These are phyloP conservation scores for Danio tinwini DNA, from an alignment of 2,797 vertebrate species.

Conservation along the genomic window DNA sequence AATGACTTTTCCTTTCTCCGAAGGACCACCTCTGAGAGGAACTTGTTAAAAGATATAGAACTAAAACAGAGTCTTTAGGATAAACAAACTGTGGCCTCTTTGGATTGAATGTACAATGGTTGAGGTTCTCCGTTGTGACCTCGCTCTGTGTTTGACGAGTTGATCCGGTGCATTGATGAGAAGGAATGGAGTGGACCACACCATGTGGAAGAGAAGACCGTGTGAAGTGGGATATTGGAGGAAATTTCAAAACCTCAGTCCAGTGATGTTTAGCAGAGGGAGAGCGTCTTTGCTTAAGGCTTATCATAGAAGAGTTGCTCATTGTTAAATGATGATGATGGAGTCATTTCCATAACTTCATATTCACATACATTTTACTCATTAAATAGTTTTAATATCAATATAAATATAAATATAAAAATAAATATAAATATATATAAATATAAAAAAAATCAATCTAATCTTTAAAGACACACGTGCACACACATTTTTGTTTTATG, in stretches of 20 bases:
- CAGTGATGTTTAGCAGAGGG: constrained; percentile 16
- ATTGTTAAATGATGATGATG: background rate
- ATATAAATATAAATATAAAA: no score
- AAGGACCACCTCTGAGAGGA: constrained; percentile 47
- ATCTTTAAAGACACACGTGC: no score
- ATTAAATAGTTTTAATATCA: no score
- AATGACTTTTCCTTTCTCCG: constrained; percentile 41
- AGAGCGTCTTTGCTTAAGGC: constrained; percentile 41
- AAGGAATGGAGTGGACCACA: constrained; percentile 16
- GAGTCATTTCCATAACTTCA: background rate
- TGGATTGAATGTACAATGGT: constrained; percentile 42
- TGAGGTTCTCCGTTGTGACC: constrained; percentile 31
- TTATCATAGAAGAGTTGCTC: background rate
- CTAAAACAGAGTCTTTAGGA: constrained; percentile 43
- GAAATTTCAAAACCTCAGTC: constrained; percentile 9
- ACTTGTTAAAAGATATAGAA: constrained; percentile 48
- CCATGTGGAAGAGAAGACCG: constrained; percentile 13
- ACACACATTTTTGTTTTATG: no score
- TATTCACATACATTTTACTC: no score
- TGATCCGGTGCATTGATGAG: constrained; percentile 26
- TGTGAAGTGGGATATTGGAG: constrained; percentile 32
- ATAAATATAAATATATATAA: no score
- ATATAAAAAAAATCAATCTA: no score
- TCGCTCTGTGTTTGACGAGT: constrained; percentile 33
- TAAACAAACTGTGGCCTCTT: constrained; percentile 52